phyloP scores from a whole-genome alignment of 1,140 invertebrate species.

The Sycobia sp. region DNA sequence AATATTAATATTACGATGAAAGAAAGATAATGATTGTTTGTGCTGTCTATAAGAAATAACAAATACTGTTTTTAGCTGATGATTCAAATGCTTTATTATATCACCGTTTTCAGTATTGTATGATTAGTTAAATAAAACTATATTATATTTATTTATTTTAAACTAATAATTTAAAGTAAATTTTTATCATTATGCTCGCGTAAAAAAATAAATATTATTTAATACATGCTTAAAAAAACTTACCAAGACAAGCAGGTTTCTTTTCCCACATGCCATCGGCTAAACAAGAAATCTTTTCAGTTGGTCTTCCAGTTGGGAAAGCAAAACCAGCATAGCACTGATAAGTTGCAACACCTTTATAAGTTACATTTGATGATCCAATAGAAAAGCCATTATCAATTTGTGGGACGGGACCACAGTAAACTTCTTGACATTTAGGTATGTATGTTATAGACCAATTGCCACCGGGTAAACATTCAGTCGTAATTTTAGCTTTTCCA shows the following conservation, averaged over 20 bases:
- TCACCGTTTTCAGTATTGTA: too few relatives aligned
- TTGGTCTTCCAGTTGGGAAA: constrained; percentile 84
- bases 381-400: constrained; percentile 97
- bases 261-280: constrained; percentile 89
- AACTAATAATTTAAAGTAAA: neutral
- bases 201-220: too few relatives aligned
- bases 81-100: neutral
- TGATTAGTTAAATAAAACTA: neutral
- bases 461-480: constrained; percentile 85
- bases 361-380: constrained; percentile 93
- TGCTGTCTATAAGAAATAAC: too few relatives aligned
- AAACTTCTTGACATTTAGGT: constrained; percentile 95
- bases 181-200: neutral
- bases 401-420: constrained; percentile 95
- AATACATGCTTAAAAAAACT: too few relatives aligned
- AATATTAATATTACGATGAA: constrained; percentile 3
- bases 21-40: too few relatives aligned
- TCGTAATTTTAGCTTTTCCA: constrained; percentile 81
- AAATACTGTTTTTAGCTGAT: neutral
- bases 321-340: constrained; percentile 96
- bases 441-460: constrained; percentile 93
- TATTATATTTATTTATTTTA: neutral
- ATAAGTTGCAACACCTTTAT: constrained; percentile 89
- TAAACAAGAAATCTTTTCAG: constrained; percentile 87
- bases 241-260: constrained; percentile 86